Conservation (phyloP, 2,888 invertebrate genomes). For the Prostheceraeus crozeri region DNA sequence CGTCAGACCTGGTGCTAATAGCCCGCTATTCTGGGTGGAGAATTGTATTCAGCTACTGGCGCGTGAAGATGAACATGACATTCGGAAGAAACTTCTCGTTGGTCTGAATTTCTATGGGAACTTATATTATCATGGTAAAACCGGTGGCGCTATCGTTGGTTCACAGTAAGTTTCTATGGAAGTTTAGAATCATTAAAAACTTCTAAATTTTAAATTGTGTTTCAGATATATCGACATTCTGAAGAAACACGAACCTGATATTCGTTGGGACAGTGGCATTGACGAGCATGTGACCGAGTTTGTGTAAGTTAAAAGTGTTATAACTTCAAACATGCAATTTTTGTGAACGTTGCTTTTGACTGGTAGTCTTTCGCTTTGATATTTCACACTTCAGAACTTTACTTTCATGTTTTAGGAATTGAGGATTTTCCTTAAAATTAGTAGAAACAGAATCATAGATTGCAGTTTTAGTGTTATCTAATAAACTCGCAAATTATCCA, state of each 20-base stretch:
- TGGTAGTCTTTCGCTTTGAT: too few species aligned
- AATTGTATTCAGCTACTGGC: slow-evolving; percentile 71
- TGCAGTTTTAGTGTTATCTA: too few species aligned
- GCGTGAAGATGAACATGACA: slow-evolving; percentile 45
- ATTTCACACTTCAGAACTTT: too few species aligned
- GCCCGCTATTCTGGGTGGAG: slow-evolving; percentile 74
- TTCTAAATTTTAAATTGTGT: background rate
- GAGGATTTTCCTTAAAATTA: too few species aligned
- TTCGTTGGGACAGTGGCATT: background rate
- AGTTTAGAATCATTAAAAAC: background rate
- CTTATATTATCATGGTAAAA: slow-evolving; percentile 67
- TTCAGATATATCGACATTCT: slow-evolving; percentile 34
- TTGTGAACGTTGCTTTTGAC: too few species aligned
- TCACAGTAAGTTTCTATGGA: slow-evolving; percentile 47
- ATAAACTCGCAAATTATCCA: too few species aligned
- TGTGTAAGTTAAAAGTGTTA: slow-evolving; percentile 3
- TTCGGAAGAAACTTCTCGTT: slow-evolving; percentile 70
- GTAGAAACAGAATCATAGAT: too few species aligned
- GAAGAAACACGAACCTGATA: slow-evolving; percentile 17
- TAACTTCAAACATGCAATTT: too few species aligned
- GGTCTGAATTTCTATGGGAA: slow-evolving; percentile 90
- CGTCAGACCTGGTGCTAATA: slow-evolving; percentile 69
- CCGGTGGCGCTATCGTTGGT: slow-evolving; percentile 75
- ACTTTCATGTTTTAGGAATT: too few species aligned
- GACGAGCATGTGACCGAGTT: slow-evolving; percentile 8